Conservation (phyloP, 64 coral and sea anemone species). For the Dendrophyllia cribrosa region DNA sequence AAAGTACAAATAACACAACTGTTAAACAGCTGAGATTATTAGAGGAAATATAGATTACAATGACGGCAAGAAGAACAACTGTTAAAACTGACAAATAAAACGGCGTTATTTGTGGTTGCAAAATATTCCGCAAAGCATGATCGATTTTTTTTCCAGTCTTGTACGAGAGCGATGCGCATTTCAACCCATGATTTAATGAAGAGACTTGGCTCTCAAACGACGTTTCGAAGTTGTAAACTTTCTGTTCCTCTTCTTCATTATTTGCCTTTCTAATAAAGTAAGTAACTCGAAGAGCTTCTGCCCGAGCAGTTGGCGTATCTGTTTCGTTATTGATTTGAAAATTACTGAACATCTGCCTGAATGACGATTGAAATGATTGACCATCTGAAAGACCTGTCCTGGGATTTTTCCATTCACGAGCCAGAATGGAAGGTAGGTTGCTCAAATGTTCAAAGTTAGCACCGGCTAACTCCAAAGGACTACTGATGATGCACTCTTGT, state of each 20-base stretch:
- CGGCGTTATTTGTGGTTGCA: not conserved
- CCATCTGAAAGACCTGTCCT: not conserved
- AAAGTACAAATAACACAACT: not conserved
- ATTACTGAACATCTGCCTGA: not conserved
- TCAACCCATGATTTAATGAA: not conserved
- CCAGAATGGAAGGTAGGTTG: conserved; percentile 6
- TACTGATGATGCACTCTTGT: not conserved
- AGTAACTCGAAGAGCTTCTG: not conserved
- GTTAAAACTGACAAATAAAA: not conserved
- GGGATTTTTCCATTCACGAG: not conserved
- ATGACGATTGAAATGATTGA: not conserved
- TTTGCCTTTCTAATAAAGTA: not conserved
- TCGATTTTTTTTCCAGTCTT: not conserved
- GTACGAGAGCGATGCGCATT: not conserved
- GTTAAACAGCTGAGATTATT: not conserved
- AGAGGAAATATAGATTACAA: not conserved
- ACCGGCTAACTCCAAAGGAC: conserved; percentile 1
- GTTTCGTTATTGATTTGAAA: not conserved
- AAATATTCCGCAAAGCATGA: not conserved
- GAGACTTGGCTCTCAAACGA: not conserved
- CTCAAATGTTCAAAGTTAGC: not conserved
- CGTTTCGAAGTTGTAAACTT: not conserved
- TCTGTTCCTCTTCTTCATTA: not conserved
- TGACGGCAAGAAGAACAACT: not conserved
- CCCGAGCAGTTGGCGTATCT: not conserved